Conservation (phyloP, 2,888 invertebrate genomes). For the Malthinus seriepunctatus region DNA sequence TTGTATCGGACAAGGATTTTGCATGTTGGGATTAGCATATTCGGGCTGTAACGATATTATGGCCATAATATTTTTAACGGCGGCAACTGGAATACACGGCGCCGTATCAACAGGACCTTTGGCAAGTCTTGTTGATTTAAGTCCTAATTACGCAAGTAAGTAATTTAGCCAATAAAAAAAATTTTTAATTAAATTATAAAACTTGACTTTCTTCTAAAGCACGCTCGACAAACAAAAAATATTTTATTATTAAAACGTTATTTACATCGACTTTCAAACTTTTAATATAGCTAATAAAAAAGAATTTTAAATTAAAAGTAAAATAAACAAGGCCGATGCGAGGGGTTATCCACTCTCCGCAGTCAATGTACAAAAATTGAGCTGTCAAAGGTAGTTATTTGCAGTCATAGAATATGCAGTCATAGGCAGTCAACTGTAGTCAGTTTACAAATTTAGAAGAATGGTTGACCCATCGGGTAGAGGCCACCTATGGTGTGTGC, state of each 20-base stretch:
- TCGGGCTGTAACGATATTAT: slow-evolving; percentile 64
- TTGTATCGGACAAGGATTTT: slow-evolving; percentile 63
- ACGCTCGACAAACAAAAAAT: slow-evolving; percentile 5
- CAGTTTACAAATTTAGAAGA: no score
- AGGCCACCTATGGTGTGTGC: no score
- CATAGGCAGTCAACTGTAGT: no score
- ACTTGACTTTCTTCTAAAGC: neutral
- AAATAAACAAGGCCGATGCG: no score
- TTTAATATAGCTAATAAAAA: no score
- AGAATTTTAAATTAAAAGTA: no score
- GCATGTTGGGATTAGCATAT: slow-evolving; percentile 64
- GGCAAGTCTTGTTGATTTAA: slow-evolving; percentile 68
- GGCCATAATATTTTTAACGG: slow-evolving; percentile 63
- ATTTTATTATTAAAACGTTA: slow-evolving; percentile 2
- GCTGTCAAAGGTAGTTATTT: no score
- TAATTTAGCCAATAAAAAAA: neutral
- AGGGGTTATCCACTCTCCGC: no score
- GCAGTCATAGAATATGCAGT: no score
- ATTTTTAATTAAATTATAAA: neutral
- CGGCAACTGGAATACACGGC: slow-evolving; percentile 68
- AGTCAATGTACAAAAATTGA: no score
- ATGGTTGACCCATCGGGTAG: no score
- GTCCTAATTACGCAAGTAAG: slow-evolving; percentile 64
- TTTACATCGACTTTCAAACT: no score
- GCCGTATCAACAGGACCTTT: slow-evolving; percentile 69